Percentiles rank a stretch among this genome's conserved stretches.
Evolutionary conservation across 2,113 vertebrate species (phyloP).

Genomic region (Strigops habroptila): DNA sequence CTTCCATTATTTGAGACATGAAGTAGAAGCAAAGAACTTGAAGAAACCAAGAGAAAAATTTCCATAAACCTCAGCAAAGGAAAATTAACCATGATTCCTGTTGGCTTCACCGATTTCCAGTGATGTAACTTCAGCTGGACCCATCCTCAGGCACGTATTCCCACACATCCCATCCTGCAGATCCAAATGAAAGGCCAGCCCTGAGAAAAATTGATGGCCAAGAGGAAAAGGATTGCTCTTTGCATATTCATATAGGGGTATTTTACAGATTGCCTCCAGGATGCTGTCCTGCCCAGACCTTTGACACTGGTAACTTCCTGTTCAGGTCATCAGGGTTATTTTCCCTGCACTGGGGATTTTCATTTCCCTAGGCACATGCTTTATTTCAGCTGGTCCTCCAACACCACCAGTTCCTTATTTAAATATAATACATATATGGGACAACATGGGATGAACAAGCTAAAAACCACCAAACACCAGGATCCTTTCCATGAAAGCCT

Average conservation of each 20-base stretch:
- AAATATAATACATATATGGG: accelerated
- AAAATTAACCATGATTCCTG: background rate
- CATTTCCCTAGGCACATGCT: background rate
- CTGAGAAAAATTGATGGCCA: background rate
- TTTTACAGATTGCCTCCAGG: background rate
- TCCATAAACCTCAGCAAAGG: background rate
- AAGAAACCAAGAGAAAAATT: background rate
- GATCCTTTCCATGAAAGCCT: background rate
- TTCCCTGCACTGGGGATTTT: background rate
- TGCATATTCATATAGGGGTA: background rate
- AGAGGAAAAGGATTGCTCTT: background rate
- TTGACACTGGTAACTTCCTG: accelerated
- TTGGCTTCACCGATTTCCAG: background rate
- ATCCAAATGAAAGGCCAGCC: background rate
- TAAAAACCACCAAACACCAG: background rate
- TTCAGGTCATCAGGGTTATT: background rate
- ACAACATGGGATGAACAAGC: background rate
- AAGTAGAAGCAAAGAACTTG: background rate
- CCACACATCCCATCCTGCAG: background rate
- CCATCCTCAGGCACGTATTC: accelerated
- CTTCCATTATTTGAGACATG: background rate
- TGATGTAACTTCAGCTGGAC: background rate
- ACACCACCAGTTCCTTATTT: background rate
- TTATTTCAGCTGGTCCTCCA: background rate
- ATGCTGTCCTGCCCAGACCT: background rate